Percentiles rank a stretch among this genome's conserved stretches.
Conservation (phyloP, 1,140 invertebrate species). For the Neuroterus valhalla region DNA sequence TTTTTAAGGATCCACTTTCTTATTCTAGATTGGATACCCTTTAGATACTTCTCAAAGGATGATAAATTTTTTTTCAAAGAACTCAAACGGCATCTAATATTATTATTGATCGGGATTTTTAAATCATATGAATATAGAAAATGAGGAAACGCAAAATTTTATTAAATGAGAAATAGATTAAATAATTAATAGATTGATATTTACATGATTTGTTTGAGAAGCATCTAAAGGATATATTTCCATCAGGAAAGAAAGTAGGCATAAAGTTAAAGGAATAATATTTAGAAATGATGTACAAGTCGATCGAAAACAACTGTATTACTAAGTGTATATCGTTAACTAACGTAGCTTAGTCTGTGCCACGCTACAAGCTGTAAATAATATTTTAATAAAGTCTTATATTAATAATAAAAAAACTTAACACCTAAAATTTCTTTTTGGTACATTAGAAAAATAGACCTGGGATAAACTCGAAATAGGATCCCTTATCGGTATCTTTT, state of each 20-base stretch:
- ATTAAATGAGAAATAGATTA: too few relatives aligned
- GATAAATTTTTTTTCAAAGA: background rate
- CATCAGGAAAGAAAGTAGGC: constrained; percentile 8
- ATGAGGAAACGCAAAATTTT: too few relatives aligned
- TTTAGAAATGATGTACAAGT: background rate
- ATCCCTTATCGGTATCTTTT: too few relatives aligned
- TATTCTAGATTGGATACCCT: background rate
- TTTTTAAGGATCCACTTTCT: constrained; percentile 28
- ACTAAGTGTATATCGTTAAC: constrained; percentile 23
- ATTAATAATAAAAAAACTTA: constrained; percentile 3
- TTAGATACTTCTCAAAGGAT: background rate
- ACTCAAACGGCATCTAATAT: background rate
- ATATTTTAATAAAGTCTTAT: constrained; percentile 72
- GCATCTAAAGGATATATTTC: background rate
- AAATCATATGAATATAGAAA: too few relatives aligned
- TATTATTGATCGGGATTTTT: too few relatives aligned
- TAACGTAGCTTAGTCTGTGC: constrained; percentile 19
- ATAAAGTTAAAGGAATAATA: constrained; percentile 9
- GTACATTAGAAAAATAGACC: too few relatives aligned
- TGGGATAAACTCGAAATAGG: too few relatives aligned
- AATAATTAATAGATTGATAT: too few relatives aligned
- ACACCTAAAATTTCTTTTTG: too few relatives aligned
- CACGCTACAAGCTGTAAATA: constrained; percentile 70
- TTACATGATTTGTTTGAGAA: too few relatives aligned
- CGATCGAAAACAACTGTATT: background rate